Evolutionary conservation across 2,113 vertebrate species (phyloP).

Genomic region (Brachypodius melanocephalos): DNA sequence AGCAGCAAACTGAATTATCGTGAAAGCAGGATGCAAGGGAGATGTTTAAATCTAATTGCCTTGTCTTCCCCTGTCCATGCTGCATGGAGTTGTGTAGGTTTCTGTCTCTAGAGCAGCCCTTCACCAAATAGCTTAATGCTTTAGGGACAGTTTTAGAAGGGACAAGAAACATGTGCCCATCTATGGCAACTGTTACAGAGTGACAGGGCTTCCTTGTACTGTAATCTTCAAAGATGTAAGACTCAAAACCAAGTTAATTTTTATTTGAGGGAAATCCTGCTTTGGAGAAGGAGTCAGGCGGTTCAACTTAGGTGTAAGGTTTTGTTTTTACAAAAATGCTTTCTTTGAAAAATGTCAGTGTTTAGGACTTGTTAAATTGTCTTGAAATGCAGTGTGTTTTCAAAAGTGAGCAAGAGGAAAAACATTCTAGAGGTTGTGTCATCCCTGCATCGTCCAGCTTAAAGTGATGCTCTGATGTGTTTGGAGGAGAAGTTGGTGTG

Average conservation of each 20-base stretch:
- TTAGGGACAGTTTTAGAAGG: background rate
- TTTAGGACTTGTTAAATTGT: background rate
- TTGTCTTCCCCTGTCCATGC: background rate
- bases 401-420: background rate
- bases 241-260: background rate
- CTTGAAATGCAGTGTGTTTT: accelerated
- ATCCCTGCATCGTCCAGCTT: accelerated
- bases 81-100: background rate
- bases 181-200: background rate
- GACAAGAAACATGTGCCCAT: accelerated
- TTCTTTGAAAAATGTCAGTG: background rate
- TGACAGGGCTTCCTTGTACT: background rate
- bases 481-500: background rate
- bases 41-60: background rate
- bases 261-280: background rate
- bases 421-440: background rate
- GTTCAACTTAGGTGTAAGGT: background rate
- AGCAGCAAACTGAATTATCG: background rate
- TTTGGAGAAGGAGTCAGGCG: background rate
- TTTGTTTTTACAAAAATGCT: background rate
- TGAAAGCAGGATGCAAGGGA: background rate
- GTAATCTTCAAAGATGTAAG: background rate
- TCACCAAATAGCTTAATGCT: background rate
- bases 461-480: background rate
- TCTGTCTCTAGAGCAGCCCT: background rate